Conservation (phyloP, 92 coral and sea anemone species). For the Siderastrea radians region DNA sequence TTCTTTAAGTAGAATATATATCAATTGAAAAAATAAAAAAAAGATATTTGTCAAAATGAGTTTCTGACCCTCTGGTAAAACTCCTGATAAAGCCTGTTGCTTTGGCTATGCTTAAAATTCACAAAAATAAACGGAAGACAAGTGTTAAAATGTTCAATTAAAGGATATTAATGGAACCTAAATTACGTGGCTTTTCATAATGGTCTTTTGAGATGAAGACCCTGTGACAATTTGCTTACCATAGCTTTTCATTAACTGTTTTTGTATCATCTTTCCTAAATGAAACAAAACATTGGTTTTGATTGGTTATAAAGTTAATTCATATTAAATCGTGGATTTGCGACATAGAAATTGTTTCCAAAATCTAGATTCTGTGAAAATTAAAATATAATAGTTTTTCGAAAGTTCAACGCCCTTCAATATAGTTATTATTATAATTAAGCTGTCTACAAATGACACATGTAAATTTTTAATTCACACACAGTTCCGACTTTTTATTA, state of each 20-base stretch:
- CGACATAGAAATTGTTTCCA: not conserved
- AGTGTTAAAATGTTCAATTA: not conserved
- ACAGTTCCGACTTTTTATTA: constrained; percentile 15
- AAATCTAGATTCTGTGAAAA: not conserved
- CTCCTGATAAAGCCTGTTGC: no score
- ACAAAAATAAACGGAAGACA: not conserved
- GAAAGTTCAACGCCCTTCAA: not conserved
- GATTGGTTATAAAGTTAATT: constrained; percentile 5
- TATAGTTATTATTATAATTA: not conserved
- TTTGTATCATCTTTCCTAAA: not conserved
- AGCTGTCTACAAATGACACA: constrained; percentile 9
- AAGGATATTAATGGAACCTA: not conserved
- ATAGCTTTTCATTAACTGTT: not conserved
- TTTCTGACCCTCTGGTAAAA: no score
- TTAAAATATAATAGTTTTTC: not conserved
- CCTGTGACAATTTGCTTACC: not conserved
- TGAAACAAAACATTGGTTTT: not conserved
- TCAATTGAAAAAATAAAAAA: not conserved
- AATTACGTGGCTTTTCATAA: not conserved
- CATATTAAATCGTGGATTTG: not conserved
- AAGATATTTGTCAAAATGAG: not conserved
- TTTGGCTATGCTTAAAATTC: not conserved
- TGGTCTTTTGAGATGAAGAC: not conserved
- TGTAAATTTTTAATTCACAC: not conserved
- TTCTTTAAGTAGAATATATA: no score